Evolutionary conservation across 2,888 invertebrate genomes (phyloP), one percentile per base, ranked within the genome.

Genomic region (Lordiphosa andalusiaca): DNA sequence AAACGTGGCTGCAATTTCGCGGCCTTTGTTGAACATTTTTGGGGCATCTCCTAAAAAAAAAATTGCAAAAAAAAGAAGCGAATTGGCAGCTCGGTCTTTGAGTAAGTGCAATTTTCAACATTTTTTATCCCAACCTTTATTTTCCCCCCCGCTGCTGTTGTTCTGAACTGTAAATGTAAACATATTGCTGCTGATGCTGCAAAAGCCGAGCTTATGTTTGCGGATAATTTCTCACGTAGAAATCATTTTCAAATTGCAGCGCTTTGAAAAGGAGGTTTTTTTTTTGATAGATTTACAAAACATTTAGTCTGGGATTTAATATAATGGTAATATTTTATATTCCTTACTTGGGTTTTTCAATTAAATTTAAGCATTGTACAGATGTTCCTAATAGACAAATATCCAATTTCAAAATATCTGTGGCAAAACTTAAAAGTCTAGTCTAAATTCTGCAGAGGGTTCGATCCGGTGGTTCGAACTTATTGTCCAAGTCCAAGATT

Each of bases 11-110:
- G 70, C 67, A 75, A 64, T 80, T 83, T 67, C 60, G 68, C 64
- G 54, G 63, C 81, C 81, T 73, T 83, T 83, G 81, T 83, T 58
- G 41, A 37, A 46, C 36, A 30, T 53, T 57, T 64, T 44, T n/a
- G 9, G 38, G 16, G n/a, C 33, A 49, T 53, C 53, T 36, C 9
- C 30, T 10, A 23, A n/a, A 6, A 41, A 41, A 41, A 41, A 21
- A 23, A 41, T 3, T n/a, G n/a, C n/a, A 16, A 16, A 16, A 16
- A 16, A 16, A 16, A 16, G 39, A 53, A 40, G 53, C 74, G 83
- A 71, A 82, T 65, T 74, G 56, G 69, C 51, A 59, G 64, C 53
- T 73, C 53, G 53, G 39, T 65, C 73, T 71, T 67, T 71, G 63
- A 71, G 62, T 54, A 52, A 51, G 41, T 53, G 57, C 62, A 68